Conservation (phyloP, 37 sponge, comb jelly and placozoan genomes). For the Corticium candelabrum region DNA sequence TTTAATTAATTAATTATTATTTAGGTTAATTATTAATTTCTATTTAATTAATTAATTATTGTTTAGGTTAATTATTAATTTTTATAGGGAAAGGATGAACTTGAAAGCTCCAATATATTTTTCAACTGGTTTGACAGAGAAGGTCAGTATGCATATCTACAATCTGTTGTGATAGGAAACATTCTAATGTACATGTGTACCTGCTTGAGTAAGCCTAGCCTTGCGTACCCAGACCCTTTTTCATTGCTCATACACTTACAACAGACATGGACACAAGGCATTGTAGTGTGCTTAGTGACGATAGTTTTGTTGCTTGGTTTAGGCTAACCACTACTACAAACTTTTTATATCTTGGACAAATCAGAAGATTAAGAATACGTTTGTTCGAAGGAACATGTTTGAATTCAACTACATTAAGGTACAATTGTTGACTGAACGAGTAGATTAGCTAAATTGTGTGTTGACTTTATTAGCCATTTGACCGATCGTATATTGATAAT, state of each 20-base stretch:
- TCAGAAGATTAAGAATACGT: slow-evolving; percentile 87
- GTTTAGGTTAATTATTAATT: neutral
- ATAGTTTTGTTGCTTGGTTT: neutral
- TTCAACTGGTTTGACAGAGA: slow-evolving; percentile 84
- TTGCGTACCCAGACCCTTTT: neutral
- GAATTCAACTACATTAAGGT: slow-evolving; percentile 97
- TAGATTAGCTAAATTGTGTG: neutral
- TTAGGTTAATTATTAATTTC: neutral
- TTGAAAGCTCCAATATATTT: slow-evolving; percentile 86
- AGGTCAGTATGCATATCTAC: slow-evolving; percentile 23
- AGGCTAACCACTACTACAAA: slow-evolving; percentile 97
- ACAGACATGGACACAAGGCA: neutral
- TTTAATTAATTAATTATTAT: neutral
- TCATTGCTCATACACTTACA: neutral
- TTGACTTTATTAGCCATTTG: slow-evolving; percentile 59
- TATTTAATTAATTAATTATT: neutral
- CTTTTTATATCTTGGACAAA: slow-evolving; percentile 97
- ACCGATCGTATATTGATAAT: slow-evolving; percentile 75
- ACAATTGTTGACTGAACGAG: neutral
- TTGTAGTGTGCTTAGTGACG: neutral
- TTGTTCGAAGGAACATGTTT: slow-evolving; percentile 93
- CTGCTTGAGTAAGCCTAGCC: too few relatives aligned
- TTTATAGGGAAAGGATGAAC: slow-evolving; percentile 86
- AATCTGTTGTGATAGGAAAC: too few relatives aligned
- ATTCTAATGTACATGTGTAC: too few relatives aligned